Evolutionary conservation across 2,113 vertebrate species (phyloP).

Genomic region (Gopherus evgoodei): DNA sequence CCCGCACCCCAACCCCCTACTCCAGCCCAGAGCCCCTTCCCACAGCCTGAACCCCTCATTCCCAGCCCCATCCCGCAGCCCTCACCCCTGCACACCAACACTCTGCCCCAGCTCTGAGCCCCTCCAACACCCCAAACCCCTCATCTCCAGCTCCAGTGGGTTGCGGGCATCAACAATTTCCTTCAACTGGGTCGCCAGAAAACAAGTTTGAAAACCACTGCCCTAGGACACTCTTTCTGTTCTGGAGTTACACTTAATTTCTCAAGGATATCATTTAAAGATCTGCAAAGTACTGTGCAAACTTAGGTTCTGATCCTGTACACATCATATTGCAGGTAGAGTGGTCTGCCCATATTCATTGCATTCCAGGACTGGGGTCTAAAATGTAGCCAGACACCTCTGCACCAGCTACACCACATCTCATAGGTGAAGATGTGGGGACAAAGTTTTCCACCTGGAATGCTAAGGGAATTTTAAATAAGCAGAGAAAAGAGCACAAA

Average conservation of each 20-base stretch:
- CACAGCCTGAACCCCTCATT: too few relatives aligned
- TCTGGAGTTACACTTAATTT: neutral
- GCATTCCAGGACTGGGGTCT: neutral
- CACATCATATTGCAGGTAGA: neutral
- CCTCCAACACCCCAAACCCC: too few relatives aligned
- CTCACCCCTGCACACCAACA: too few relatives aligned
- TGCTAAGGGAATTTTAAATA: neutral
- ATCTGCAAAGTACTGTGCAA: neutral
- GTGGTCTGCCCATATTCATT: neutral
- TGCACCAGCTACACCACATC: neutral
- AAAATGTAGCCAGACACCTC: neutral
- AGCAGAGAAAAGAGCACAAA: neutral
- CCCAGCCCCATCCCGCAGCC: too few relatives aligned
- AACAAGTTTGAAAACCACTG: too few relatives aligned
- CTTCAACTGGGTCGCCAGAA: too few relatives aligned
- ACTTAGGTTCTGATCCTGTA: neutral
- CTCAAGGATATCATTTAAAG: neutral
- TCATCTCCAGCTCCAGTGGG: too few relatives aligned
- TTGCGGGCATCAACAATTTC: too few relatives aligned
- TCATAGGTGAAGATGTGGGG: neutral
- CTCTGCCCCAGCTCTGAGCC: too few relatives aligned
- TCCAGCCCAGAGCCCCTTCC: too few relatives aligned
- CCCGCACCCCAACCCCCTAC: too few relatives aligned
- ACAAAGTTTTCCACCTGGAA: neutral
- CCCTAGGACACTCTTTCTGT: neutral